Conservation (phyloP, 1,140 invertebrate species). For the Gonatopus flavifemur region DNA sequence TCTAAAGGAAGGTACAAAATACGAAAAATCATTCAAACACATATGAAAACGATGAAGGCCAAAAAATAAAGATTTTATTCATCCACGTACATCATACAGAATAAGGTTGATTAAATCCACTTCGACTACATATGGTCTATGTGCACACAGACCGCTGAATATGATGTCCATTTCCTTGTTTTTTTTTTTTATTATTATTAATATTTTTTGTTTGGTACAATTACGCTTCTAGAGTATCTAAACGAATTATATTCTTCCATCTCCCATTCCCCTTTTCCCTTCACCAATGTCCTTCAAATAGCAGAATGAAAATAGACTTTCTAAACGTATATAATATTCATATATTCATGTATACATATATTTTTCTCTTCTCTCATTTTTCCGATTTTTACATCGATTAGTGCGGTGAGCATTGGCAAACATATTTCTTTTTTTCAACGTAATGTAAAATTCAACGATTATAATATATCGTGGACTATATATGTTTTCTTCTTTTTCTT, state of each 20-base stretch:
- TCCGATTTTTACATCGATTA: too few species aligned
- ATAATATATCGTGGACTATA: too few species aligned
- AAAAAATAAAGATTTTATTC: slow-evolving; percentile 51
- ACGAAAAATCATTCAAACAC: too few species aligned
- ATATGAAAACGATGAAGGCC: slow-evolving; percentile 46
- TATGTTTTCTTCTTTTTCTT: too few species aligned
- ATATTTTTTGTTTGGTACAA: too few species aligned
- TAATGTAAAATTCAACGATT: too few species aligned
- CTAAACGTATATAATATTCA: too few species aligned
- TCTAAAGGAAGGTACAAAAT: slow-evolving; percentile 28
- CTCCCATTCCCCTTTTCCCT: slow-evolving; percentile 4
- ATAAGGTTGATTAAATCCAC: slow-evolving; percentile 43
- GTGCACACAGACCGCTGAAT: too few species aligned
- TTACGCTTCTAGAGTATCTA: slow-evolving; percentile 32
- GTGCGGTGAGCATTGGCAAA: too few species aligned
- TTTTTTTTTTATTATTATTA: not conserved
- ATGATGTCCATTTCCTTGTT: not conserved
- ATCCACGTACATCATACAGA: slow-evolving; percentile 44
- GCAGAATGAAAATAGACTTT: slow-evolving; percentile 6
- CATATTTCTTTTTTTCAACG: too few species aligned
- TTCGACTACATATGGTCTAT: slow-evolving; percentile 33
- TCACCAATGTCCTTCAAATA: slow-evolving; percentile 6
- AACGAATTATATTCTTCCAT: slow-evolving; percentile 14
- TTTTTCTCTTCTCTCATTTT: not conserved
- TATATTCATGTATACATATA: too few species aligned